Conservation (phyloP, 2,888 invertebrate species). For the Coenonympha glycerion region DNA sequence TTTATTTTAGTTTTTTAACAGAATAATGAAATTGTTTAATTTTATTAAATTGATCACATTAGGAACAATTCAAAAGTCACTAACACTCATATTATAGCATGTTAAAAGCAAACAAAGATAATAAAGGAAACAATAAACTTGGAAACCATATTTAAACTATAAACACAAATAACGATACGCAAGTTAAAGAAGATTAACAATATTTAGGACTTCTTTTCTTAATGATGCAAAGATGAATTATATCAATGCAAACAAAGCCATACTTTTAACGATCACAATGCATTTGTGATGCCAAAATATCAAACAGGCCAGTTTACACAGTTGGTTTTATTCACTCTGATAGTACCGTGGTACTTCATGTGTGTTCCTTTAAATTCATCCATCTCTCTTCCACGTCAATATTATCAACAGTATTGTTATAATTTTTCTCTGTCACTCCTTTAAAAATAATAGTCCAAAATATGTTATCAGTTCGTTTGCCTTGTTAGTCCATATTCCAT, state of each 20-base stretch:
- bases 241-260: neutral
- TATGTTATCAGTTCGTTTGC: neutral
- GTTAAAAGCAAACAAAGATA: too few relatives aligned
- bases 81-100: too few relatives aligned
- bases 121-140: neutral
- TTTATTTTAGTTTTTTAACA: too few relatives aligned
- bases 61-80: too few relatives aligned
- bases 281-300: slow-evolving; percentile 12
- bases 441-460: neutral
- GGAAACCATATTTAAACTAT: neutral
- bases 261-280: slow-evolving; percentile 4
- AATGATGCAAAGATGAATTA: neutral
- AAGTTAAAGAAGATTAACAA: neutral
- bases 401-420: slow-evolving; percentile 23
- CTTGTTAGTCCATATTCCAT: neutral
- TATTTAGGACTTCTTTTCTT: too few relatives aligned
- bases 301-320: slow-evolving; percentile 43
- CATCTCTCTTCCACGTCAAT: slow-evolving; percentile 37
- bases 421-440: neutral
- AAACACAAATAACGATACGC: neutral
- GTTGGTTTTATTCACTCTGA: slow-evolving; percentile 42
- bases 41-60: too few relatives aligned
- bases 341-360: slow-evolving; percentile 42
- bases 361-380: slow-evolving; percentile 33
- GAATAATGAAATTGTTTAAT: too few relatives aligned